phyloP scores from a whole-genome alignment of 1,140 invertebrate genomes.

The Ips nitidus region DNA sequence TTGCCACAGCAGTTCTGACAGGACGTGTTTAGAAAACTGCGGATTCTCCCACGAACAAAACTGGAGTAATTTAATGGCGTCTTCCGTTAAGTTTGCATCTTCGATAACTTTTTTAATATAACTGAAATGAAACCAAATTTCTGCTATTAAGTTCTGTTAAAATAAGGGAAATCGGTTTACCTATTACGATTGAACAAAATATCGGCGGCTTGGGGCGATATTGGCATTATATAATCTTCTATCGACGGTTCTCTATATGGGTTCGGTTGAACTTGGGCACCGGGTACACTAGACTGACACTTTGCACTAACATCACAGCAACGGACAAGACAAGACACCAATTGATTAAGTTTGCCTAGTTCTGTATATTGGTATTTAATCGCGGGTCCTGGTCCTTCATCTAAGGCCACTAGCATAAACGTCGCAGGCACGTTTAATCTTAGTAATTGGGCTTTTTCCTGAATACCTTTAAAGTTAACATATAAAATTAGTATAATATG shows the following conservation, averaged over 20 bases:
- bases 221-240: constrained; percentile 70
- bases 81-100: constrained; percentile 88
- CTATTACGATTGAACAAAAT: constrained; percentile 77
- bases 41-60: constrained; percentile 97
- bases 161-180: constrained; percentile 51
- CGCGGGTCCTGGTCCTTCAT: constrained; percentile 88
- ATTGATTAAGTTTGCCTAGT: constrained; percentile 90
- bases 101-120: constrained; percentile 96
- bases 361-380: constrained; percentile 97
- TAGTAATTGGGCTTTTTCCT: constrained; percentile 59
- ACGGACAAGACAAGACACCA: constrained; percentile 86
- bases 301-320: constrained; percentile 89
- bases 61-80: constrained; percentile 84
- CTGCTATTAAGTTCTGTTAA: too few relatives aligned
- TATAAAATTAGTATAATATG: constrained; percentile 8
- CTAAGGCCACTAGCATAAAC: constrained; percentile 89
- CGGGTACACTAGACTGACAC: constrained; percentile 67
- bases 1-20: constrained; percentile 90
- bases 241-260: constrained; percentile 75
- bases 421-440: constrained; percentile 82
- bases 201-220: constrained; percentile 77
- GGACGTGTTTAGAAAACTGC: constrained; percentile 82
- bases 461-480: constrained; percentile 40
- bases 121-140: constrained; percentile 53
- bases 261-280: constrained; percentile 68